Evolutionary conservation across 2,888 invertebrate genomes (phyloP).

Genomic region (Troides aeacus): DNA sequence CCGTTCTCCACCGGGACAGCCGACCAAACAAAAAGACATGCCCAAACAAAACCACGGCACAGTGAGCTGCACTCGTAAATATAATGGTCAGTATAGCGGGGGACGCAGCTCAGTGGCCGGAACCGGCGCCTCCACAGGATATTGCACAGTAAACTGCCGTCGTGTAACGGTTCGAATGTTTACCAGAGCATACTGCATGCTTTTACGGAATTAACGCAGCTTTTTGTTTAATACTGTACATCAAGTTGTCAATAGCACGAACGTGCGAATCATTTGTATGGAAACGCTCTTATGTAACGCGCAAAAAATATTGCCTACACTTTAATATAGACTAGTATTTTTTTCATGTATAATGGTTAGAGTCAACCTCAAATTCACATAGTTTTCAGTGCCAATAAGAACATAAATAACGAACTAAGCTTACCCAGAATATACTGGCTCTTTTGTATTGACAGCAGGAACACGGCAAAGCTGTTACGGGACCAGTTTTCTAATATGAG

Average conservation of each 20-base stretch:
- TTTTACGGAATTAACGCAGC: conserved; percentile 26
- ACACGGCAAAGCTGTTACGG: neutral
- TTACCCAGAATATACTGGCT: no score
- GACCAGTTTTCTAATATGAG: no score
- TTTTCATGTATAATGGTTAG: no score
- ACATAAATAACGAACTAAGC: no score
- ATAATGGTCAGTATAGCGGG: conserved; percentile 41
- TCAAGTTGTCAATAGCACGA: conserved; percentile 4
- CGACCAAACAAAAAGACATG: conserved; percentile 21
- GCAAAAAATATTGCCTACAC: neutral
- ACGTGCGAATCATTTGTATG: neutral
- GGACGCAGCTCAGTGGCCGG: conserved; percentile 49
- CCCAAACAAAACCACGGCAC: conserved; percentile 31
- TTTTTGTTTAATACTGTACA: conserved; percentile 23
- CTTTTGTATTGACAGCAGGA: neutral
- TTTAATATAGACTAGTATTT: no score
- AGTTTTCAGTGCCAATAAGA: no score
- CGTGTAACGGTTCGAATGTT: conserved; percentile 37
- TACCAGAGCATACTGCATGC: conserved; percentile 32
- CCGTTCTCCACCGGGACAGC: conserved; percentile 10
- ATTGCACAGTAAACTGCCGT: conserved; percentile 61
- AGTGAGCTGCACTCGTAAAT: conserved; percentile 37
- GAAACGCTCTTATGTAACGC: neutral
- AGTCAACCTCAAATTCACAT: no score
- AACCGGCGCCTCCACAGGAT: conserved; percentile 57